phyloP scores from a whole-genome alignment of 2,113 vertebrate species.

The Xiphophorus maculatus region DNA sequence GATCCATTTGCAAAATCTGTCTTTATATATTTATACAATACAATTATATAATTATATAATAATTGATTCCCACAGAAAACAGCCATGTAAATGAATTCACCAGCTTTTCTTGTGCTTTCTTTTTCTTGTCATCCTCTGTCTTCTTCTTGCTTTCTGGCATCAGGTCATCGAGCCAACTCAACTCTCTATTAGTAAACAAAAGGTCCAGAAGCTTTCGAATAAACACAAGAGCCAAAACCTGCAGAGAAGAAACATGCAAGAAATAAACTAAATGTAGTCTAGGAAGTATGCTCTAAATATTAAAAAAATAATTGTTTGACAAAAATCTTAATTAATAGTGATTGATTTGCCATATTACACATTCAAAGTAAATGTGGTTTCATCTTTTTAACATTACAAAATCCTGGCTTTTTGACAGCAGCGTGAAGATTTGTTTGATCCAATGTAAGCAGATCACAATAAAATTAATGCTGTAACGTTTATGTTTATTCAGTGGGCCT shows the following conservation, averaged over 20 bases:
- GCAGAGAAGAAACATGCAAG: background rate
- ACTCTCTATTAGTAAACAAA: conserved; percentile 91
- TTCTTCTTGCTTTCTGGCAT: conserved; percentile 98
- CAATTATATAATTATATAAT: too few relatives aligned
- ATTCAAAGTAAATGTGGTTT: background rate
- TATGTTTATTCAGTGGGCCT: too few relatives aligned
- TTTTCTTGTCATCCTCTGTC: conserved; percentile 95
- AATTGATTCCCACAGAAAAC: background rate
- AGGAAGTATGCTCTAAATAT: background rate
- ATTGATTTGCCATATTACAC: background rate
- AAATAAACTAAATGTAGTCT: background rate
- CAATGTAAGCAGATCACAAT: background rate
- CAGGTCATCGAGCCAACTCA: conserved; percentile 95
- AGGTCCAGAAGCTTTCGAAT: conserved; percentile 93
- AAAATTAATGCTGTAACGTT: background rate
- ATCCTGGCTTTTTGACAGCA: too few relatives aligned
- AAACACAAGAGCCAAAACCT: conserved; percentile 95
- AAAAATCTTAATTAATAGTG: background rate
- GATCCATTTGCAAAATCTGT: background rate
- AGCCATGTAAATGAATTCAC: conserved; percentile 28
- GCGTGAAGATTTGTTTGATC: too few relatives aligned
- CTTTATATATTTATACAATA: background rate
- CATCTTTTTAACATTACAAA: too few relatives aligned
- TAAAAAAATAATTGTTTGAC: background rate
- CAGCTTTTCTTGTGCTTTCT: conserved; percentile 87